Base-by-base conservation (phyloP, 2,113 vertebrate species). In the Vidua macroura region DNA sequence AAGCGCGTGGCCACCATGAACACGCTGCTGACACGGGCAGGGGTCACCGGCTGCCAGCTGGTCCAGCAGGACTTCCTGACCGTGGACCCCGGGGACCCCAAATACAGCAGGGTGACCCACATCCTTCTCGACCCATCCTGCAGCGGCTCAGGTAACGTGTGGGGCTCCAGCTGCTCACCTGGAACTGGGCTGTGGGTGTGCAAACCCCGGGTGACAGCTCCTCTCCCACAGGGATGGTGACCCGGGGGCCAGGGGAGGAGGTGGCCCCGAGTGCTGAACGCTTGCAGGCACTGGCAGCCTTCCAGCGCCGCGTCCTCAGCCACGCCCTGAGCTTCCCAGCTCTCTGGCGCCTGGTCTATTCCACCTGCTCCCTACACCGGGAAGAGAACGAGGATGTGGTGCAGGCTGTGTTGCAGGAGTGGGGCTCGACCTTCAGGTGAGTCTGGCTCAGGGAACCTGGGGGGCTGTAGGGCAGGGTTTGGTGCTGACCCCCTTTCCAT, bases 361-460 rank as follows among this genome's bases (percentile, higher is more conserved):
- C 99, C 82, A 99, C 99, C 6, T 99, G 99, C 94, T 99, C 99
- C 4, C 37, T 99, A 52, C 98, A 99, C 96, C 96, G 56, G 7
- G 97, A 99, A 92, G 99, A 99, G 97, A 99, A 99, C 0, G 99
- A 99, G 95, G 98, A 99, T 0, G 99, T 99, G 22, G 97, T 99
- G 4, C 52, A 59, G 0, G 96, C 97, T 0, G 98, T 98, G 92
- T 96, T 99, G 79, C 97, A 98, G 97, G 97, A 98, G 66, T 95
- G 92, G 22, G 55, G 69, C 2, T 96, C 91, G 0, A 14, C 82
- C 39, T 99, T 99, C 97, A 98, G 99, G 99, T 99, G 95, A 3
- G 51, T 35, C 2, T 3, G 51, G 19, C 11, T 35, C 1, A 2
- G 22, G 27, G 27, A 12, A 8, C 0, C 5, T 0, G 6, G 14